Evolutionary conservation across 1,140 invertebrate species (phyloP).

Genomic region (Bicyclus anynana): DNA sequence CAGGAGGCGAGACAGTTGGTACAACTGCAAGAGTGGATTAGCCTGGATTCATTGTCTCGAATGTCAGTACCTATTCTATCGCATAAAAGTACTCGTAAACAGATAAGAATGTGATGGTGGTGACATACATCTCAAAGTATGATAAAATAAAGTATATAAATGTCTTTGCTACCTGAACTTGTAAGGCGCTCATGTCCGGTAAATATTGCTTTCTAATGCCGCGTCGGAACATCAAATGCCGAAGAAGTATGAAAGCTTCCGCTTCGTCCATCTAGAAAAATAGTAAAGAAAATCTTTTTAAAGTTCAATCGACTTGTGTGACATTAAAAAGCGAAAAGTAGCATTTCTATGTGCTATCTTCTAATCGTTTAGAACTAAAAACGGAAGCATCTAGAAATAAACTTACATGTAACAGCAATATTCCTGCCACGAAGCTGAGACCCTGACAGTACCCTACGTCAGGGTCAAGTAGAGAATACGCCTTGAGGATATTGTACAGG

Average conservation of each 20-base stretch:
- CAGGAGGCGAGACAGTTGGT: slow-evolving; percentile 1
- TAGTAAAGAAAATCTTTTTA: too few relatives aligned
- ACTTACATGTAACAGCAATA: slow-evolving; percentile 93
- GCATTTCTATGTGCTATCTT: too few relatives aligned
- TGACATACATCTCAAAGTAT: too few relatives aligned
- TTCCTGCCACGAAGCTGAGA: slow-evolving; percentile 95
- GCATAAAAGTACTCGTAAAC: too few relatives aligned
- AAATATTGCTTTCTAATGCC: slow-evolving; percentile 92
- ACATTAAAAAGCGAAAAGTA: background rate
- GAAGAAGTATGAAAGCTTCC: slow-evolving; percentile 90
- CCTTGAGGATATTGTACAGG: slow-evolving; percentile 96
- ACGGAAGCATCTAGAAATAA: background rate
- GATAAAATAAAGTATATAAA: too few relatives aligned
- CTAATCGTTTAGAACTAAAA: too few relatives aligned
- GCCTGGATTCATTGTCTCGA: too few relatives aligned
- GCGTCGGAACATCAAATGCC: slow-evolving; percentile 94
- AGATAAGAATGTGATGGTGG: too few relatives aligned
- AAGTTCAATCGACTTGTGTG: too few relatives aligned
- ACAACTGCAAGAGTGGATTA: background rate
- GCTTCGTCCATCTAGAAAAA: slow-evolving; percentile 90
- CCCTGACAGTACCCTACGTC: slow-evolving; percentile 98
- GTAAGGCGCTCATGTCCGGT: slow-evolving; percentile 95
- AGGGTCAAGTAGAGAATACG: slow-evolving; percentile 95
- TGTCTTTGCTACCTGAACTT: slow-evolving; percentile 78
- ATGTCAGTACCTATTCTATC: too few relatives aligned